Base-by-base conservation (phyloP, 2,888 invertebrate species). In the Lepeophtheirus nordmannii region DNA sequence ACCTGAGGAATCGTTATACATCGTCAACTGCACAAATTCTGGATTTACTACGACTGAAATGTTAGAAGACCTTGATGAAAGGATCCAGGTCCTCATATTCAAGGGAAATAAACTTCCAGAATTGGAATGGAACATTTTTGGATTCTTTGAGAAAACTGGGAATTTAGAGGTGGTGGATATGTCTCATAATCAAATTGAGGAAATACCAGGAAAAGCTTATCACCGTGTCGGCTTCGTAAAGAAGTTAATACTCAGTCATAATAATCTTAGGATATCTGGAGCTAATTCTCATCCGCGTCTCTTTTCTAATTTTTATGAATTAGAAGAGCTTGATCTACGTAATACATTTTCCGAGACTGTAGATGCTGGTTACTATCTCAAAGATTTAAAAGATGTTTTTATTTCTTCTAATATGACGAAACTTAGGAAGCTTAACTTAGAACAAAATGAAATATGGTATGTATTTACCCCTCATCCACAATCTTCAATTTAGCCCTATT, bases 131-230 rank as follows among this genome's bases (percentile, higher is more conserved):
- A 86, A 87, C 72, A 78, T 86, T 0, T 85, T 87, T 72, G 86
- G 86, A 0, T 81, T 79, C 41, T 76, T 80, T 38, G 80, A 80
- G 68, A 77, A 79, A 62, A 80, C 83, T 68, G 79, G 78, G 30
- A 76, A 79, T 58, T 74, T 86, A 60, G 79, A 79, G 68, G 79
- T 83, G 7, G 82, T 86, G 58, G 86, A 87, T 71, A 83, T 87
- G 83, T 84, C 83, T 68, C 83, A 81, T 72, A 87, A 87, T 73
- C 79, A 80, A 17, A 86, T 87, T 57, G 75, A 79, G 58, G 82
- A 83, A 69, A 85, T 87, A 60, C 81, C 82, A 68, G 86, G 86
- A 1, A 85, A 86, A 73, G 78, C 84, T 0, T 87, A 84, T 73
- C 86, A 87, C 72, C 84, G 83, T 71, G 86, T 86, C 0, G 79